Percentiles rank a stretch among this genome's conserved stretches.
Conservation (phyloP, 2,888 invertebrate species). For the Chironomus tentans region DNA sequence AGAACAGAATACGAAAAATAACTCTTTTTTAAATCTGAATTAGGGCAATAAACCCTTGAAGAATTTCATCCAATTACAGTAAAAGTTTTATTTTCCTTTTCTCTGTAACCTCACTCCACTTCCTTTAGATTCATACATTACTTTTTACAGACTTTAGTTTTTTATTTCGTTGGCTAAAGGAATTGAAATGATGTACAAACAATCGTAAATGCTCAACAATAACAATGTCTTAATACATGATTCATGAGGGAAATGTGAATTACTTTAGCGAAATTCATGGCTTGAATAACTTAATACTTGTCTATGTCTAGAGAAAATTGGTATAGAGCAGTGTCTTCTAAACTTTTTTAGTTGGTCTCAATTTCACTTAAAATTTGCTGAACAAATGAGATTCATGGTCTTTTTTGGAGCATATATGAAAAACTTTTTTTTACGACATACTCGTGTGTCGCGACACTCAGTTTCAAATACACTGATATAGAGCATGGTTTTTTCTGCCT, state of each 20-base stretch:
- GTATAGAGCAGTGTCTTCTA: neutral
- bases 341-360: no score
- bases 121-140: neutral
- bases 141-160: neutral
- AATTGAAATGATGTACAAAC: neutral
- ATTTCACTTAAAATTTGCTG: no score
- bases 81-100: neutral
- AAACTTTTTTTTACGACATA: no score
- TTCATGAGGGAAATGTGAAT: slow-evolving; percentile 14
- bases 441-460: no score
- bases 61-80: neutral
- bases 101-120: neutral
- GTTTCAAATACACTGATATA: no score
- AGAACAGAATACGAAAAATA: neutral
- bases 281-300: neutral
- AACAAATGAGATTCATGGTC: no score
- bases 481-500: no score
- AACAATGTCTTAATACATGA: slow-evolving; percentile 16
- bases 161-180: neutral
- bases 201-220: neutral
- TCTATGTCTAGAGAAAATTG: neutral
- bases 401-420: no score
- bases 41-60: neutral
- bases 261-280: slow-evolving; percentile 1
- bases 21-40: neutral